Evolutionary conservation across 2,888 invertebrate species (phyloP), one percentile per base, ranked within the genome.

Genomic region (Machimus rusticus): DNA sequence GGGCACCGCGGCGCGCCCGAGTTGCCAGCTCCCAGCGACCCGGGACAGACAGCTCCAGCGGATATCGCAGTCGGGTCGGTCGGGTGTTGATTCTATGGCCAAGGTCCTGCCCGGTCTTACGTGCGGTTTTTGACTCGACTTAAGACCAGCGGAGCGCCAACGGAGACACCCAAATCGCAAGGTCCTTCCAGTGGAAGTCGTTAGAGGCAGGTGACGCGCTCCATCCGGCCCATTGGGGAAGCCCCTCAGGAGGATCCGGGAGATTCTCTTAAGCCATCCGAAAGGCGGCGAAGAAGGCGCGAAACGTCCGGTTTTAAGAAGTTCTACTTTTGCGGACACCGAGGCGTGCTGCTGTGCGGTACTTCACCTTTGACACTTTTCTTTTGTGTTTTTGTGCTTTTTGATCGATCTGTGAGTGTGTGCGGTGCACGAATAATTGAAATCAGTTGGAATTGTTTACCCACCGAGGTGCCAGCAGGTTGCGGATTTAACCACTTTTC

Each of bases 171-270:
- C 84, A 88, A 87, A 66, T 84, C 66, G 87, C 31, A 76, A 88
- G 87, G 85, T 88, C 87, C 86, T 88, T 88, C 88, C 88, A 88
- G 87, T 88, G 88, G 88, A 88, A 88, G 88, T 88, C 87, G 87
- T 88, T 86, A 88, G 51, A 51, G 87, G 76, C 87, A 79, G 88
- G 81, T 87, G 88, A 84, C 84, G 84, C 84, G 84, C 34, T 84
- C 19, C 66, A 84, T 84, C 85, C 86, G 87, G 43, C 76, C 51
- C 77, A 87, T 88, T 78, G 87, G 55, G 86, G 87, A 82, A 82
- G 84, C 66, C 87, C 82, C 78, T 82, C 82, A 84, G 74, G 66
- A 84, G 78, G 84, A 87, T 84, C 82, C 77, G 46, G 84, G 31
- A 77, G 81, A 87, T 79, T 87, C 84, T 19, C 66, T 74, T 84